phyloP scores from a whole-genome alignment of 2,888 invertebrate species.

The Anthrax anthrax region DNA sequence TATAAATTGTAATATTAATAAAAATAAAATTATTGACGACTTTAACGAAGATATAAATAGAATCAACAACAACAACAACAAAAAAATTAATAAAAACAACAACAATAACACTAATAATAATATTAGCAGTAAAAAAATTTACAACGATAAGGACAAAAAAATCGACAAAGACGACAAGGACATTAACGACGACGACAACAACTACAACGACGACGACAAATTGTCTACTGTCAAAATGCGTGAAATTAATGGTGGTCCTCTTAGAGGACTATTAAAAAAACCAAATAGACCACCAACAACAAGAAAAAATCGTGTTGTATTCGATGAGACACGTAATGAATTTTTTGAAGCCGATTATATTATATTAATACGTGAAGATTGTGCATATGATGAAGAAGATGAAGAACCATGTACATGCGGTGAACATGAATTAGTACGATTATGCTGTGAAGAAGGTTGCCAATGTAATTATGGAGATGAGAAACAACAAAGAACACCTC shows the following conservation, averaged over 20 bases:
- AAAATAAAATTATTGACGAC: too few relatives aligned
- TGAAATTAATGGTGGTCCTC: conserved; percentile 32
- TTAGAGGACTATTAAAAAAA: conserved; percentile 51
- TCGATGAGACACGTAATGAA: conserved; percentile 78
- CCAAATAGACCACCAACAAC: conserved; percentile 48
- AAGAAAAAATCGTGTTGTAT: conserved; percentile 68
- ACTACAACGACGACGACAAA: conserved; percentile 40
- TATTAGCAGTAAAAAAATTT: too few relatives aligned
- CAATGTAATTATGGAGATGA: conserved; percentile 39
- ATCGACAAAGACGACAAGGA: too few relatives aligned
- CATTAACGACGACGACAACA: conserved; percentile 18
- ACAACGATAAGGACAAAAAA: too few relatives aligned
- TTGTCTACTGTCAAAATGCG: conserved; percentile 21
- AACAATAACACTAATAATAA: too few relatives aligned
- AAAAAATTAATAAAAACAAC: too few relatives aligned
- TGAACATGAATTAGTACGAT: conserved; percentile 48
- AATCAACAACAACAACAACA: too few relatives aligned
- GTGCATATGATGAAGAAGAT: conserved; percentile 67
- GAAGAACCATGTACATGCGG: conserved; percentile 60
- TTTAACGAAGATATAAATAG: too few relatives aligned
- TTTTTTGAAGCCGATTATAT: conserved; percentile 89
- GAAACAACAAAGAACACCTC: conserved; percentile 24
- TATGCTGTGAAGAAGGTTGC: conserved; percentile 56
- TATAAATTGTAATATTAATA: too few relatives aligned
- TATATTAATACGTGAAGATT: conserved; percentile 77